Percentiles rank a stretch among this genome's conserved stretches.
Evolutionary conservation across 92 coral and sea anemone species (phyloP).

Genomic region (Isaurus tuberculatus): DNA sequence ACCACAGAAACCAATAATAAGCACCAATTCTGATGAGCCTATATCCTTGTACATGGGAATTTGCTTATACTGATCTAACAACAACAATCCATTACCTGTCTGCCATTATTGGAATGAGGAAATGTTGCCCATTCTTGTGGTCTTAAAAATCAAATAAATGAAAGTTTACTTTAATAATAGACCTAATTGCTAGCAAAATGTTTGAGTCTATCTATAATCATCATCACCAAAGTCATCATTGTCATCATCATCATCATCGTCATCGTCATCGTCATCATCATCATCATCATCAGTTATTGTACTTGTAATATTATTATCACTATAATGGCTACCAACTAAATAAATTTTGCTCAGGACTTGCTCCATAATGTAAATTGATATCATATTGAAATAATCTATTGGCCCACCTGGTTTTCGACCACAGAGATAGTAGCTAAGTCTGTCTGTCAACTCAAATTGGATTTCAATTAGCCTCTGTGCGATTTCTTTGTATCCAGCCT

Average conservation of each 20-base stretch:
- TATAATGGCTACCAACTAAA: too few species aligned
- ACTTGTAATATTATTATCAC: too few species aligned
- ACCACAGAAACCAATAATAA: too few species aligned
- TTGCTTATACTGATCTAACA: not conserved
- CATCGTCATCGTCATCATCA: too few species aligned
- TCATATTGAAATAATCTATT: not conserved
- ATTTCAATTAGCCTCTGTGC: conserved; percentile 92
- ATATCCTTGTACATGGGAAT: not conserved
- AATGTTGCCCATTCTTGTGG: conserved; percentile 91
- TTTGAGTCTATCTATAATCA: too few species aligned
- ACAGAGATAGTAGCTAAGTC: conserved; percentile 92
- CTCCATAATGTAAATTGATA: too few species aligned
- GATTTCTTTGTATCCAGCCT: conserved; percentile 86
- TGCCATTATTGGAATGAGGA: conserved; percentile 95
- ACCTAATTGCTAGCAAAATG: too few species aligned
- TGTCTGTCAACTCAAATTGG: conserved; percentile 95
- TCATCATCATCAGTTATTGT: too few species aligned
- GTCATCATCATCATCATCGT: too few species aligned
- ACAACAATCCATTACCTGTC: conserved; percentile 72
- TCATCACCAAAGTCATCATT: too few species aligned
- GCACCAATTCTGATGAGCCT: too few species aligned
- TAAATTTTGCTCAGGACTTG: too few species aligned
- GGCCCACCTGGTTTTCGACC: conserved; percentile 92
- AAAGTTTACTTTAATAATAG: not conserved
- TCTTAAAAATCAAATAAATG: conserved; percentile 52